Evolutionary conservation across 1,140 invertebrate species (phyloP).

Genomic region (Drosophila malerkotliana): DNA sequence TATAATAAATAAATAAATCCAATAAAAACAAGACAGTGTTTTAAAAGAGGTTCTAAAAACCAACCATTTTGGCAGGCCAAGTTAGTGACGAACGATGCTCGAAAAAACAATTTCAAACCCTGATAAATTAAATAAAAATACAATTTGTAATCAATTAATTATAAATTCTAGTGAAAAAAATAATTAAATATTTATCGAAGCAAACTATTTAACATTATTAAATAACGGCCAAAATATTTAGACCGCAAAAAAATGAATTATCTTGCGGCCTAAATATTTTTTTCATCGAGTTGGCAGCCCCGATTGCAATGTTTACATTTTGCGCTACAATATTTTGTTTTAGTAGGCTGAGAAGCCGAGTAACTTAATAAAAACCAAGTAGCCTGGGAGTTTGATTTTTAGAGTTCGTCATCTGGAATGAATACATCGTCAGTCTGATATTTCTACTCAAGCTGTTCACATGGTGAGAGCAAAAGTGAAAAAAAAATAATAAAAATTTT

Average conservation of each 20-base stretch:
- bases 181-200: not conserved
- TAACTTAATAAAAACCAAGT: not conserved
- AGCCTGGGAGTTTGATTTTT: not conserved
- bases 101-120: not conserved
- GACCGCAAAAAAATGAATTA: not conserved
- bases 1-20: slow-evolving; percentile 1
- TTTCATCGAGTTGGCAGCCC: not conserved
- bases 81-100: not conserved
- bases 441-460: slow-evolving; percentile 4
- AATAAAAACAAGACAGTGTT: not conserved
- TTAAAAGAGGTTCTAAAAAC: not conserved
- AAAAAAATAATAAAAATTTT: not conserved
- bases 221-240: too few species aligned
- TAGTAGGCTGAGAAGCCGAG: not conserved
- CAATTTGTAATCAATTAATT: too few species aligned
- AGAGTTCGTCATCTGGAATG: not conserved
- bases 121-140: too few species aligned
- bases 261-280: not conserved
- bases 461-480: slow-evolving; percentile 12
- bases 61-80: not conserved
- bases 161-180: not conserved
- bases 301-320: not conserved
- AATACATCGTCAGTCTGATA: not conserved
- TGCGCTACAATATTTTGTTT: not conserved
- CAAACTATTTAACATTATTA: not conserved